Conservation (phyloP, 2,113 vertebrate genomes). For the Corydoras sp. region DNA sequence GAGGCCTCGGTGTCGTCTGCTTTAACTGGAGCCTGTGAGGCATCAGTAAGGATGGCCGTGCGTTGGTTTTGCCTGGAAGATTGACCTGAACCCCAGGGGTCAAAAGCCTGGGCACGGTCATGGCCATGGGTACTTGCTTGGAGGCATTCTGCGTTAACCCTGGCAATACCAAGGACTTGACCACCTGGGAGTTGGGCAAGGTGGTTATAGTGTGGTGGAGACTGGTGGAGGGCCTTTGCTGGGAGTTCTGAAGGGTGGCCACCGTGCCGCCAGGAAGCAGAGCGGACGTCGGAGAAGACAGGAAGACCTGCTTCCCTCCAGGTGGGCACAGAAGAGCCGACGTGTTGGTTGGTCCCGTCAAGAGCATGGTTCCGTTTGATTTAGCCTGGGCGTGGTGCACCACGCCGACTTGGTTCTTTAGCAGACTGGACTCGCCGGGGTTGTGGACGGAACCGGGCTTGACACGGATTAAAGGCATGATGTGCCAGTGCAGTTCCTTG, state of each 20-base stretch:
- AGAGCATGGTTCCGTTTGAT: constrained; percentile 37
- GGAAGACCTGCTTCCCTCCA: constrained; percentile 40
- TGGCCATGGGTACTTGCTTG: constrained; percentile 42
- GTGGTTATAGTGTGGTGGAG: constrained; percentile 4
- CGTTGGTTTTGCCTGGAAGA: constrained; percentile 50
- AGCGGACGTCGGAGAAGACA: constrained; percentile 41
- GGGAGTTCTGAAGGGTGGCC: constrained; percentile 19
- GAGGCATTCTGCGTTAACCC: constrained; percentile 14
- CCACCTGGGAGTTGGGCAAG: constrained; percentile 26
- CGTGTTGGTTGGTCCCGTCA: constrained; percentile 35
- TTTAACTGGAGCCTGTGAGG: constrained; percentile 64
- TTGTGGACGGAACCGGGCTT: constrained; percentile 24
- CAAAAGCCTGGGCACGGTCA: constrained; percentile 46
- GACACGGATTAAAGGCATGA: constrained; percentile 73
- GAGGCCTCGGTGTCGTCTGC: constrained; percentile 51
- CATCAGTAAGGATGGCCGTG: constrained; percentile 66
- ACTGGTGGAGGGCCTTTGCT: constrained; percentile 12
- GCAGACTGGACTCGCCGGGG: constrained; percentile 54
- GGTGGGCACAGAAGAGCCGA: constrained; percentile 49
- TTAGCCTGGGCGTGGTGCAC: constrained; percentile 13
- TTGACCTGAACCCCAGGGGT: constrained; percentile 59
- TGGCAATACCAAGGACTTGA: constrained; percentile 46
- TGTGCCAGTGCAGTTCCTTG: constrained; percentile 73
- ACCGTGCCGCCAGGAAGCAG: constrained; percentile 25
- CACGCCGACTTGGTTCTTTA: constrained; percentile 21